phyloP scores from a whole-genome alignment of 2,888 invertebrate species.

The Cremastinae sp. region DNA sequence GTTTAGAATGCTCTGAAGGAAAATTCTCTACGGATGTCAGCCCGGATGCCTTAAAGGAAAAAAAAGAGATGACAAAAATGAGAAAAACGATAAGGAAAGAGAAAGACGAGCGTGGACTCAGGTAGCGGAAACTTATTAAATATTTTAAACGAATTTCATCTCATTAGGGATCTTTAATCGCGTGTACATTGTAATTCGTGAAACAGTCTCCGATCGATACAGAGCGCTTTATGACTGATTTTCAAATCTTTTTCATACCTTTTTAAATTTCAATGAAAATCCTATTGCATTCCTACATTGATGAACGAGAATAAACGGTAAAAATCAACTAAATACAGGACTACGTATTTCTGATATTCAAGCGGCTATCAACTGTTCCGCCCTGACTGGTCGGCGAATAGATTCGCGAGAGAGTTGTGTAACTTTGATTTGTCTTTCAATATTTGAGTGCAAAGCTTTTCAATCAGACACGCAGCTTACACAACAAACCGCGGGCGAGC shows the following conservation, averaged over 20 bases:
- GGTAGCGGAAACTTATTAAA: conserved; percentile 75
- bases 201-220: no score
- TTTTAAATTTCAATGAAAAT: conserved; percentile 39
- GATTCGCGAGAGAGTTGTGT: conserved; percentile 58
- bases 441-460: conserved; percentile 78
- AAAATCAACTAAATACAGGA: conserved; percentile 12
- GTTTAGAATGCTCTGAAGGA: conserved; percentile 66
- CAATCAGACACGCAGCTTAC: conserved; percentile 78
- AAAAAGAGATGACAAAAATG: conserved; percentile 3
- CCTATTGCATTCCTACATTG: conserved; percentile 5
- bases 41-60: conserved; percentile 55
- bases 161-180: conserved; percentile 69
- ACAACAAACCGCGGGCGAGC: conserved; percentile 75
- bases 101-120: conserved; percentile 52
- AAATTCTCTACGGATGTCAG: conserved; percentile 63
- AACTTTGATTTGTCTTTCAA: conserved; percentile 77
- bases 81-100: conserved; percentile 34
- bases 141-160: conserved; percentile 76
- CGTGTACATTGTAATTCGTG: conserved; percentile 67
- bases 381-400: conserved; percentile 24
- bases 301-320: conserved; percentile 41
- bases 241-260: no score
- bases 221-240: no score
- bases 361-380: conserved; percentile 26
- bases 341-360: conserved; percentile 43